Evolutionary conservation across 2,113 vertebrate genomes (phyloP).

Genomic region (Mugil cephalus): DNA sequence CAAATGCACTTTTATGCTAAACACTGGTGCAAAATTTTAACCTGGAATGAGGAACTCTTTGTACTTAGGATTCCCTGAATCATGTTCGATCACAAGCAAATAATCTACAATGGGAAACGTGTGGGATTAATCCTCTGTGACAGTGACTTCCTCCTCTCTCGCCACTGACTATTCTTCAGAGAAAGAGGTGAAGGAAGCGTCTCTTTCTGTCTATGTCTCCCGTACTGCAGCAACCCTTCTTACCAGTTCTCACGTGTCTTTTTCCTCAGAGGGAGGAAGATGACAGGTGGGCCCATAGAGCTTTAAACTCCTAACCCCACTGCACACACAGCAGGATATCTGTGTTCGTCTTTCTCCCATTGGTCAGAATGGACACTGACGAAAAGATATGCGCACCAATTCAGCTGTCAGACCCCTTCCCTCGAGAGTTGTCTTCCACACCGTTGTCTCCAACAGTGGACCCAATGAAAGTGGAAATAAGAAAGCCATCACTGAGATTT

Average conservation of each 20-base stretch:
- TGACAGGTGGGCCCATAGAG: slow-evolving; percentile 27
- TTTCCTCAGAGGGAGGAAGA: not conserved
- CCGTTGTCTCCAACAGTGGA: slow-evolving; percentile 2
- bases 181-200: slow-evolving; percentile 31
- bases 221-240: slow-evolving; percentile 14
- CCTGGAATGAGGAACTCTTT: not conserved
- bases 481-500: slow-evolving; percentile 12
- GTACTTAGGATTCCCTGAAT: not conserved
- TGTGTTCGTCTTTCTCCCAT: not conserved
- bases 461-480: not conserved
- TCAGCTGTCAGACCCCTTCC: slow-evolving; percentile 23
- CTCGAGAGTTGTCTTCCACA: slow-evolving; percentile 2
- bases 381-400: slow-evolving; percentile 18
- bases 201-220: slow-evolving; percentile 1
- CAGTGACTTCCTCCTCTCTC: slow-evolving; percentile 21
- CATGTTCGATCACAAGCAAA: slow-evolving; percentile 21
- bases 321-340: slow-evolving; percentile 5
- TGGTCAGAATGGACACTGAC: not conserved
- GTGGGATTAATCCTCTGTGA: slow-evolving; percentile 17
- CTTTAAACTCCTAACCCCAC: slow-evolving; percentile 20
- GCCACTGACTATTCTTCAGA: slow-evolving; percentile 8
- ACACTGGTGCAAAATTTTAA: not conserved
- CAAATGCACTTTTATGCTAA: not conserved
- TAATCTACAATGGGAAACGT: slow-evolving; percentile 3
- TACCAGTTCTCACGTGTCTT: not conserved